Evolutionary conservation across 2,888 invertebrate species (phyloP), one percentile per base, ranked within the genome.

Genomic region (Cosmia pyralina): DNA sequence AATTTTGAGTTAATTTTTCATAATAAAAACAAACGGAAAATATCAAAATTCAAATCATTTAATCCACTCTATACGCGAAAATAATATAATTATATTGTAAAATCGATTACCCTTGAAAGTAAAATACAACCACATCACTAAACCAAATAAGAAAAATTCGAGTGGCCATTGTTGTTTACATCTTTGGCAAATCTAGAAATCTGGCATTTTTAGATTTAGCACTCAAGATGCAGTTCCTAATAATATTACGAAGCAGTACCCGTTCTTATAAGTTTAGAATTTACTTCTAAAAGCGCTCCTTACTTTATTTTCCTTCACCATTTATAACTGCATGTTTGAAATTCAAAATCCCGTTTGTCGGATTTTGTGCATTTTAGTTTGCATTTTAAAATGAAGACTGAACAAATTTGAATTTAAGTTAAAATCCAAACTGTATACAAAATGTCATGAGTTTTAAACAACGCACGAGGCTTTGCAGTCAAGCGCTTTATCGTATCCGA

Each of bases 381-480:
- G 46, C 71, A 83, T 66, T 79, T 72, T 52, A 41, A 83, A 79
- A 60, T 62, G 10, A 77, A 63, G 46, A 53, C 60, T 66, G n/a
- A 41, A 69, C n/a, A 28, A 72, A 83, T 66, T 50, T 79, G 28
- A 58, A 79, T 72, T 71, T 80, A 19, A 62, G 65, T 66, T 65
- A 58, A 65, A 70, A 57, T 52, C 55, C 41, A 38, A 52, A 60
- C 59, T 50, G 53, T 76, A 55, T 60, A 41, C 44, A 59, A 58
- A 63, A 81, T 81, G 38, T 64, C 53, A 64, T 82, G 82, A 60
- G 46, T 69, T 77, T 77, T 69, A 62, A 44, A 79, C 58, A 83
- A 79, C 19, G 79, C 28, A 48, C 41, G 41, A 44, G 38, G 22
- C 11, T 57, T 59, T 55, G 46, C 22, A 83, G 55, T 34, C 46